phyloP scores from a whole-genome alignment of 2,113 vertebrate species.

The Campylomormyrus numenius region DNA sequence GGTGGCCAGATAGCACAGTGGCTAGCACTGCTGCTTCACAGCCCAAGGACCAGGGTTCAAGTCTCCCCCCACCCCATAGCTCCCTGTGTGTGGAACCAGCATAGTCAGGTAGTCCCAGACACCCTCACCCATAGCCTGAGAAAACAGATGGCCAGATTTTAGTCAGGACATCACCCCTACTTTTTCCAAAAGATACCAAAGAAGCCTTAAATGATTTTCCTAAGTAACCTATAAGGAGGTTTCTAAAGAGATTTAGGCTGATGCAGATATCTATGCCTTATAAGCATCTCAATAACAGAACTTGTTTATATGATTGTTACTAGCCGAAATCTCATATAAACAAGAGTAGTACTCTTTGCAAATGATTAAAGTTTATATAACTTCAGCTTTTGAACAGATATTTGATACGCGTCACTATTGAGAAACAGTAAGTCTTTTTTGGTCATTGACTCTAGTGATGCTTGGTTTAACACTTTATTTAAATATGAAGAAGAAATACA shows the following conservation, averaged over 20 bases:
- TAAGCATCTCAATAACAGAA: neutral
- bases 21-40: no score
- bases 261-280: neutral
- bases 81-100: no score
- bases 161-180: no score
- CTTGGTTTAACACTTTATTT: neutral
- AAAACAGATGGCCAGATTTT: no score
- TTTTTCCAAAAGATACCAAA: no score
- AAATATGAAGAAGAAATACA: neutral
- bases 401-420: neutral
- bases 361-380: neutral
- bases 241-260: neutral
- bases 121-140: no score
- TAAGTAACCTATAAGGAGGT: neutral
- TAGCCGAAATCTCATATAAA: neutral
- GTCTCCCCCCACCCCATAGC: no score
- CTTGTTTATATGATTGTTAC: neutral
- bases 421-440: neutral
- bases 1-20: no score
- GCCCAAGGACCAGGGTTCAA: no score
- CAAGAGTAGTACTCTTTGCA: neutral
- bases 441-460: neutral
- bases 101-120: no score
- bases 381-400: neutral
- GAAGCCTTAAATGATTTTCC: neutral